A percentile compares a stretch with the other conserved stretches of the same genome.
These are phyloP conservation scores for Oryctes rhinoceros DNA, from an alignment of 1,140 invertebrate species.

Conservation along the genomic window DNA sequence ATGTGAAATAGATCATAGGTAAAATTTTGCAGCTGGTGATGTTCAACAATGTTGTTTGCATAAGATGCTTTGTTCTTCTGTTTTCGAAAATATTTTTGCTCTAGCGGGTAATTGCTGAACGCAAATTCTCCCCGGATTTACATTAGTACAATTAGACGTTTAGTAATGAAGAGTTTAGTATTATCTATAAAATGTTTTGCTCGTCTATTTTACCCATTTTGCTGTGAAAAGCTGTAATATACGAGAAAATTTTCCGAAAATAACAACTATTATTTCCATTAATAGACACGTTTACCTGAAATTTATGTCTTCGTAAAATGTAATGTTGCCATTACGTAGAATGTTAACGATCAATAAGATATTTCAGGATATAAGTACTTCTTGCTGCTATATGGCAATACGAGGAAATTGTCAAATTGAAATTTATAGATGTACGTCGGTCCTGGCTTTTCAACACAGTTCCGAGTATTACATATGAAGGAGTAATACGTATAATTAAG, in stretches of 20 bases:
- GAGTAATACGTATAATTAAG: too few species aligned
- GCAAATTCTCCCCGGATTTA: neutral
- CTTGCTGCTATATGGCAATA: too few species aligned
- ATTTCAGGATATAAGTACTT: too few species aligned
- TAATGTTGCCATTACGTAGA: neutral
- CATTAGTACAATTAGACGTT: neutral
- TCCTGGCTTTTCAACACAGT: too few species aligned
- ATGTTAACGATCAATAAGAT: neutral
- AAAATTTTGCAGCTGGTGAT: too few species aligned
- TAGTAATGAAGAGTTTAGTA: neutral
- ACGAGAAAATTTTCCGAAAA: neutral
- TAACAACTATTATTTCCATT: neutral
- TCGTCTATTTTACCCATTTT: constrained; percentile 3
- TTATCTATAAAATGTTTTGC: neutral
- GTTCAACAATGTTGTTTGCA: too few species aligned
- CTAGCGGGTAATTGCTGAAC: neutral
- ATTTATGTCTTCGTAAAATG: neutral
- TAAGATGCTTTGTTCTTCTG: too few species aligned
- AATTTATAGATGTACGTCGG: too few species aligned
- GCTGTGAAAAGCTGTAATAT: neutral
- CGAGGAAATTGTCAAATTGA: too few species aligned
- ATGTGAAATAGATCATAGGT: too few species aligned
- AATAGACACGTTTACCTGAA: neutral
- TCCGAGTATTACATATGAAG: too few species aligned
- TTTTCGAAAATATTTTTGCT: too few species aligned